phyloP scores from a whole-genome alignment of 1,140 invertebrate genomes.

The Ceratitis capitata region DNA sequence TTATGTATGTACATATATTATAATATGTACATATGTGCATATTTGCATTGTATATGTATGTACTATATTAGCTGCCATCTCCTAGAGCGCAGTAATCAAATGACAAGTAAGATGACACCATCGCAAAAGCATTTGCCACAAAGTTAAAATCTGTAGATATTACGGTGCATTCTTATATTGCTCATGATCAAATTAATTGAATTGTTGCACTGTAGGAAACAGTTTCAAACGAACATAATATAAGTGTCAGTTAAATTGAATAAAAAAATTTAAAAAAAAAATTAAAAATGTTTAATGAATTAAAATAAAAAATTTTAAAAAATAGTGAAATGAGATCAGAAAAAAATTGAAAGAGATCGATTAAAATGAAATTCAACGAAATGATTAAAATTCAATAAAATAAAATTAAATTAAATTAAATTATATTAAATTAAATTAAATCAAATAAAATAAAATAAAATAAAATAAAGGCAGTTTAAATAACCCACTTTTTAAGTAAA shows the following conservation, averaged over 20 bases:
- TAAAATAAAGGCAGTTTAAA: not conserved
- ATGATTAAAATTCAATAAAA: too few species aligned
- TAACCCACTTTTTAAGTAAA: not conserved
- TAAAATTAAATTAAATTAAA: too few species aligned
- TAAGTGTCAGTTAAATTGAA: too few species aligned
- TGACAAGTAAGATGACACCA: slow-evolving; percentile 32
- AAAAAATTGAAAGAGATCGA: too few species aligned
- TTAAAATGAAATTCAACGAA: too few species aligned
- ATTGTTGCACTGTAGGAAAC: not conserved
- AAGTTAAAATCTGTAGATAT: not conserved
- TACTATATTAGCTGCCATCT: not conserved
- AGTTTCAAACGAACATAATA: not conserved
- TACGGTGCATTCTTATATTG: not conserved
- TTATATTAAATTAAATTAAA: too few species aligned
- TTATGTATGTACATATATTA: not conserved
- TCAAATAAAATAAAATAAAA: too few species aligned
- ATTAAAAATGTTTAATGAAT: too few species aligned
- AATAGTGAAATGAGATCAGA: too few species aligned
- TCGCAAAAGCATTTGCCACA: slow-evolving; percentile 11
- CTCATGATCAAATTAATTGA: not conserved
- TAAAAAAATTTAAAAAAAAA: too few species aligned
- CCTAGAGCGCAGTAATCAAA: not conserved
- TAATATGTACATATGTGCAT: not conserved
- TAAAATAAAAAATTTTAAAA: too few species aligned
- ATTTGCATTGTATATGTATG: not conserved